Evolutionary conservation across 2,888 invertebrate species (phyloP).

Genomic region (Andrena trimmerana): DNA sequence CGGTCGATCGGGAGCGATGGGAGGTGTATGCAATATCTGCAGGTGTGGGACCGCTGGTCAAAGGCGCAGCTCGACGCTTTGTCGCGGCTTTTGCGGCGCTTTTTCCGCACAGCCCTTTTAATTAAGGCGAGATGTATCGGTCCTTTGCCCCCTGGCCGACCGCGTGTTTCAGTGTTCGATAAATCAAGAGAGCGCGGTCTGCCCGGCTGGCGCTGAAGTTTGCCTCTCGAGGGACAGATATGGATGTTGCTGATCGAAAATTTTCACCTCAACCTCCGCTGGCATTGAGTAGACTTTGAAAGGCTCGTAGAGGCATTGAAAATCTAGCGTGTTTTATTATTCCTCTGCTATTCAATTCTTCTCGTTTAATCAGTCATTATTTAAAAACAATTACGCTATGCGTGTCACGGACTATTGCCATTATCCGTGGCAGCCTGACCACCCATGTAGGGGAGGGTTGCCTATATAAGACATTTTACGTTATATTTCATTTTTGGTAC

Average conservation of each 20-base stretch:
- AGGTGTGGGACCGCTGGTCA: slow-evolving; percentile 51
- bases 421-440: too few relatives aligned
- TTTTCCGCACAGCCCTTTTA: slow-evolving; percentile 51
- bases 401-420: too few relatives aligned
- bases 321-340: too few relatives aligned
- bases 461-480: too few relatives aligned
- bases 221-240: slow-evolving; percentile 27
- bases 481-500: too few relatives aligned
- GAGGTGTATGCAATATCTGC: slow-evolving; percentile 1
- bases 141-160: slow-evolving; percentile 18
- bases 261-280: neutral
- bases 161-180: slow-evolving; percentile 37
- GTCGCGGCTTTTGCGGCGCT: slow-evolving; percentile 53
- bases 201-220: slow-evolving; percentile 15
- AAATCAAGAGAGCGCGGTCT: slow-evolving; percentile 38
- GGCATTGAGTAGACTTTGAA: too few relatives aligned
- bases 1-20: neutral
- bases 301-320: too few relatives aligned
- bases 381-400: too few relatives aligned
- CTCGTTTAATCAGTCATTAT: too few relatives aligned
- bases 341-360: too few relatives aligned
- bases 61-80: slow-evolving; percentile 41
- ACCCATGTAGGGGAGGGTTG: too few relatives aligned
- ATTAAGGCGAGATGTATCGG: slow-evolving; percentile 59
- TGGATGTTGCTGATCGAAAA: slow-evolving; percentile 13